Percentiles rank a stretch among this genome's conserved stretches.
phyloP scores from a whole-genome alignment of 1,140 invertebrate genomes.

The Eriosoma lanigerum region DNA sequence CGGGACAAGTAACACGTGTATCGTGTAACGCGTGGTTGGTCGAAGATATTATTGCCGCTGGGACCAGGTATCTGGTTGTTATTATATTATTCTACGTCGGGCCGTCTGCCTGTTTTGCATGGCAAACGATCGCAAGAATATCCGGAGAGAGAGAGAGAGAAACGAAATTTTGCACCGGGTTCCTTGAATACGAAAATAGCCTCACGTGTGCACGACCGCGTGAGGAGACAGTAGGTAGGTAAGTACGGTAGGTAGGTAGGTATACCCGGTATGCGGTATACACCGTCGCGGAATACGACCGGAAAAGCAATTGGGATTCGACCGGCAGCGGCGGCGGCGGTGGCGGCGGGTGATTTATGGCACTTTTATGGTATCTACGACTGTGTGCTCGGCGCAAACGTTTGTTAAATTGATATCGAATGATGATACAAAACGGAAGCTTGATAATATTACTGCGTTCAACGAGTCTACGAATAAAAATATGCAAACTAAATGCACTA shows the following conservation, averaged over 20 bases:
- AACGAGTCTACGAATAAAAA: background rate
- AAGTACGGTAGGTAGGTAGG: background rate
- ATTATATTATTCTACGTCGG: conserved; percentile 36
- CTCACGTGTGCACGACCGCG: conserved; percentile 6
- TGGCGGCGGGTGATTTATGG: background rate
- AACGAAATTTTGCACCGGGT: background rate
- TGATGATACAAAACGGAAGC: background rate
- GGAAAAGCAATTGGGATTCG: conserved; percentile 12
- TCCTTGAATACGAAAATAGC: conserved; percentile 46
- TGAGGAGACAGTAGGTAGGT: background rate
- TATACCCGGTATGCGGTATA: background rate
- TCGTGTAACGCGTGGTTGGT: background rate
- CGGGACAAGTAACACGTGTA: conserved; percentile 45
- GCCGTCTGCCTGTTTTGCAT: conserved; percentile 35
- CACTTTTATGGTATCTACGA: conserved; percentile 12
- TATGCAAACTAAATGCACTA: too few species aligned
- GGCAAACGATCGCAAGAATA: conserved; percentile 30
- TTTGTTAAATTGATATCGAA: conserved; percentile 23
- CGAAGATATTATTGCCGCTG: conserved; percentile 31
- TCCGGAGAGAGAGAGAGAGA: background rate
- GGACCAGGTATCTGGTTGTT: conserved; percentile 29
- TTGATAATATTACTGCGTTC: too few species aligned
- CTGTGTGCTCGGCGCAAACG: background rate
- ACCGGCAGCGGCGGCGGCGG: background rate
- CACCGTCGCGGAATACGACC: background rate